These are phyloP conservation scores for Andrena minutula DNA, from an alignment of 2,888 invertebrate genomes.

Conservation along the genomic window DNA sequence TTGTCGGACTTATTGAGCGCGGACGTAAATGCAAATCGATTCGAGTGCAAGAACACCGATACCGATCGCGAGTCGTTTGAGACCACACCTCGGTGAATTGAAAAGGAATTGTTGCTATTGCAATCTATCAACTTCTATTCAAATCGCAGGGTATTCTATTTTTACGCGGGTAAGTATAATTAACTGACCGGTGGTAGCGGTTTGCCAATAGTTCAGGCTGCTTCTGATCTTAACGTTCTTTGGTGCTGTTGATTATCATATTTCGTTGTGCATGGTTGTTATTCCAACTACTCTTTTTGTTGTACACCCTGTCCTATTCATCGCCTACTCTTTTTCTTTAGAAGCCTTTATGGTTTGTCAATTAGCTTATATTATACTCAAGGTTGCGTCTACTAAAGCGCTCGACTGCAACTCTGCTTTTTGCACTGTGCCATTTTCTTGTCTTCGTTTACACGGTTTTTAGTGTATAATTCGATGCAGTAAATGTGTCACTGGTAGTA, in stretches of 20 bases:
- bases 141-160: not conserved
- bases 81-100: constrained; percentile 19
- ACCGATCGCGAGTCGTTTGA: constrained; percentile 15
- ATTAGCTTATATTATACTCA: not conserved
- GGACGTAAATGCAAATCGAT: constrained; percentile 27
- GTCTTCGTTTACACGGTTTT: not conserved
- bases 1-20: not conserved
- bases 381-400: not conserved
- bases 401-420: not conserved
- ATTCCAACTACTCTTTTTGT: not conserved
- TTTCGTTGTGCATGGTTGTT: not conserved
- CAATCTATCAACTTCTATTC: not conserved
- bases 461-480: not conserved
- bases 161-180: not conserved
- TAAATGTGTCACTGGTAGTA: no score
- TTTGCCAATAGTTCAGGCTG: not conserved
- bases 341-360: not conserved
- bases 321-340: not conserved
- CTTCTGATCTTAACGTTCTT: not conserved
- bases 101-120: not conserved
- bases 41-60: constrained; percentile 4
- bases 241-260: not conserved
- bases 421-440: not conserved
- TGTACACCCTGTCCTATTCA: not conserved
- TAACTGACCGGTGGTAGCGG: not conserved